These are phyloP conservation scores for Cyrtodaria siliqua DNA, from an alignment of 2,888 invertebrate genomes.

Conservation along the genomic window DNA sequence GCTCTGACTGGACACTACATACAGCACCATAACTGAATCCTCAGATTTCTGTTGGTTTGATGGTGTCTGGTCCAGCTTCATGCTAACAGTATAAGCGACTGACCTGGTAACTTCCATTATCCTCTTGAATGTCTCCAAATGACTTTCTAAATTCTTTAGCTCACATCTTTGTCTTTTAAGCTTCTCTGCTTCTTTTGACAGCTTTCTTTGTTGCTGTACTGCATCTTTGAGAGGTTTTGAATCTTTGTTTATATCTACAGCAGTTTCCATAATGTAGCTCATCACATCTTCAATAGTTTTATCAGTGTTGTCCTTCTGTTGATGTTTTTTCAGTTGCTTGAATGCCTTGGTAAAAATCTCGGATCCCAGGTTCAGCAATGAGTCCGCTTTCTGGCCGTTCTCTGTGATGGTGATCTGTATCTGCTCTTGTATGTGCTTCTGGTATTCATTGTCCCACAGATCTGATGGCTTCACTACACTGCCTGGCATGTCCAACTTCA, in stretches of 20 bases:
- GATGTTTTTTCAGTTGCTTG: constrained; percentile 9
- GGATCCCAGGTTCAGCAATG: constrained; percentile 41
- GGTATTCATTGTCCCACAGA: constrained; percentile 59
- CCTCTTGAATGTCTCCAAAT: constrained; percentile 5
- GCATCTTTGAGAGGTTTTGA: constrained; percentile 1
- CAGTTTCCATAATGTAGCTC: constrained; percentile 41
- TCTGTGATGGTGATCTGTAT: constrained; percentile 45
- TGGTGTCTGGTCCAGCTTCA: constrained; percentile 7
- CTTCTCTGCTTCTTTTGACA: background rate
- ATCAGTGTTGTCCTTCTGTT: constrained; percentile 13
- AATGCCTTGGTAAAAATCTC: constrained; percentile 19
- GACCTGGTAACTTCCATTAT: background rate
- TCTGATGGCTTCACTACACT: constrained; percentile 57
- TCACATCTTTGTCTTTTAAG: background rate
- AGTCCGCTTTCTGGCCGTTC: constrained; percentile 34
- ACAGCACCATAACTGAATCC: constrained; percentile 34
- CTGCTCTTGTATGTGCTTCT: constrained; percentile 51
- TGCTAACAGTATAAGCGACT: background rate
- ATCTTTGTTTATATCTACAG: constrained; percentile 1
- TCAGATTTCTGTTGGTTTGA: constrained; percentile 29
- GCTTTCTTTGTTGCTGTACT: background rate
- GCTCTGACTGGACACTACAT: constrained; percentile 19
- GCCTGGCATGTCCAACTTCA: constrained; percentile 54
- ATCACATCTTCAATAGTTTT: constrained; percentile 47
- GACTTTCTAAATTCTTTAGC: background rate